phyloP scores from a whole-genome alignment of 1,140 invertebrate species.

The Brachionus plicatilis region DNA sequence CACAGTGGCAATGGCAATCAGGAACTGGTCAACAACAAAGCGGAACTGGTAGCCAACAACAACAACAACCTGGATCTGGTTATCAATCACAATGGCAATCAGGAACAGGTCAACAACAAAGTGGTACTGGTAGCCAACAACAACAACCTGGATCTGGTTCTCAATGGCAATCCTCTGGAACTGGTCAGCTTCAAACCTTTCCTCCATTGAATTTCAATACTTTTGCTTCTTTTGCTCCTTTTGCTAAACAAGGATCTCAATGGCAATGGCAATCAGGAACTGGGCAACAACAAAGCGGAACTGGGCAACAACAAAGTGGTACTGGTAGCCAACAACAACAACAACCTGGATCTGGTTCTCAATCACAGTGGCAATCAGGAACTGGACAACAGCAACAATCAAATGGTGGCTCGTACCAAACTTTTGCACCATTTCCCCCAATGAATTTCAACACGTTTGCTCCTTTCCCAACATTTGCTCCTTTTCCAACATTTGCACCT shows the following conservation, averaged over 20 bases:
- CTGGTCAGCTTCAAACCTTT: background rate
- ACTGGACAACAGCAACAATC: background rate
- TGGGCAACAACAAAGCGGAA: background rate
- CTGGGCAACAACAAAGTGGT: background rate
- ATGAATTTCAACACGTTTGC: background rate
- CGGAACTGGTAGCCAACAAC: background rate
- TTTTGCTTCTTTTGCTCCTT: background rate
- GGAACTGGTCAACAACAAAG: conserved; percentile 2
- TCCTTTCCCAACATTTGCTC: conserved; percentile 6
- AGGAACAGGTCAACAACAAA: background rate
- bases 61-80: background rate
- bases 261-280: conserved; percentile 8
- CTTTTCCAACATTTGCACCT: background rate
- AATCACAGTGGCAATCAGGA: background rate
- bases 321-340: background rate
- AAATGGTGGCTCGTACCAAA: background rate
- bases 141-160: background rate
- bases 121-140: background rate
- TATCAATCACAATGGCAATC: background rate
- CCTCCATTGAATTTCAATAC: background rate
- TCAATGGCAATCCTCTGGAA: background rate
- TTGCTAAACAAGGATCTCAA: background rate
- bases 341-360: background rate
- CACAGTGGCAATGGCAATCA: conserved; percentile 6
- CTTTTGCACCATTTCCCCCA: background rate